Conservation (phyloP, 2,113 vertebrate species). For the Progne subis region DNA sequence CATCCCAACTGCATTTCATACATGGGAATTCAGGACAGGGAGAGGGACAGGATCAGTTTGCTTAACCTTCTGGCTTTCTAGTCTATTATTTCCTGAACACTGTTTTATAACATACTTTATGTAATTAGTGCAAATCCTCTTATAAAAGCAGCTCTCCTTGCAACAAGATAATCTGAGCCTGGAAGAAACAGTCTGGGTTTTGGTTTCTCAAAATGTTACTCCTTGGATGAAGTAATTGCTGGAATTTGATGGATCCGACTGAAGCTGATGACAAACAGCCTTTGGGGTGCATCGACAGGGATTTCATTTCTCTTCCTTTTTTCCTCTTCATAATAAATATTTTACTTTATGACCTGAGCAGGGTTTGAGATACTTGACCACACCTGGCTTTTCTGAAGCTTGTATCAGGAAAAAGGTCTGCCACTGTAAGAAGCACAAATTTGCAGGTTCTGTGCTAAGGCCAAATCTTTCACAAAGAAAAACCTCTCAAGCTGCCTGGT, state of each 20-base stretch:
- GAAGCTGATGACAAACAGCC: background rate
- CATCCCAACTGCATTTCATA: background rate
- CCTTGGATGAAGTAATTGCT: background rate
- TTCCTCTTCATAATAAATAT: background rate
- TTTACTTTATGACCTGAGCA: background rate
- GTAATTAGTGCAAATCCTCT: slow-evolving; percentile 39
- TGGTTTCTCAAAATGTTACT: background rate
- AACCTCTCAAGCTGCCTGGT: background rate
- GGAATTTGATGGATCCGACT: background rate
- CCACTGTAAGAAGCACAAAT: background rate
- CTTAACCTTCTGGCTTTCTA: background rate
- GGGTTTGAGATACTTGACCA: background rate
- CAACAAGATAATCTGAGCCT: background rate
- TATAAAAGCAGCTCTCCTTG: background rate
- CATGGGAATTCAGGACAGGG: background rate
- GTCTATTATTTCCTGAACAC: background rate
- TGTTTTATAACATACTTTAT: background rate
- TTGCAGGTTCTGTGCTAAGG: background rate
- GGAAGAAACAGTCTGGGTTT: background rate
- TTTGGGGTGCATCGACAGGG: background rate
- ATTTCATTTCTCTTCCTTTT: background rate
- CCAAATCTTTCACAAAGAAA: background rate
- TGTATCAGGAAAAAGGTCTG: background rate
- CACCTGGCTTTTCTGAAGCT: background rate
- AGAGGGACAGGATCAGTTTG: background rate